phyloP scores from a whole-genome alignment of 2,113 vertebrate genomes.

The Connochaetes taurinus region DNA sequence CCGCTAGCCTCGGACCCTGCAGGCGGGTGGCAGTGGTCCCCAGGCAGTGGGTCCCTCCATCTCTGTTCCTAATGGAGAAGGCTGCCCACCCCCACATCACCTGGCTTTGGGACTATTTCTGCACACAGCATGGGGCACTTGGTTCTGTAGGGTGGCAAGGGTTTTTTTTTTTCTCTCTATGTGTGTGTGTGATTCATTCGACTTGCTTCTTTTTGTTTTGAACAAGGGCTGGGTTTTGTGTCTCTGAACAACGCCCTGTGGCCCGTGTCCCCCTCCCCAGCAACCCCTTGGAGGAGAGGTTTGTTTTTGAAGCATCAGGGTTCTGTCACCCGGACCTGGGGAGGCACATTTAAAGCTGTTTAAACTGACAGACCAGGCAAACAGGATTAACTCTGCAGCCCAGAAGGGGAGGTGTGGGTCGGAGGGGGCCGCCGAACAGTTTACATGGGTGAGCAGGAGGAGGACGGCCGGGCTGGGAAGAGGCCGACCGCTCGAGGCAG shows the following conservation, averaged over 20 bases:
- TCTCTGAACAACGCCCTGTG: constrained; percentile 58
- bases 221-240: constrained; percentile 42
- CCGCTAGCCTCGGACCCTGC: background rate
- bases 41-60: background rate
- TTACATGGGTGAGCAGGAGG: constrained; percentile 76
- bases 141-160: background rate
- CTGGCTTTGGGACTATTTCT: background rate
- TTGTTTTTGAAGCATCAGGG: constrained; percentile 57
- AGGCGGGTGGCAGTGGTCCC: background rate
- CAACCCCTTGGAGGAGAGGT: constrained; percentile 53
- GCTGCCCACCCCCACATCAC: background rate
- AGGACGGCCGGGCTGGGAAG: constrained; percentile 60
- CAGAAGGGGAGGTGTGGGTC: constrained; percentile 71
- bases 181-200: background rate
- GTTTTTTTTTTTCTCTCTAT: background rate
- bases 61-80: background rate
- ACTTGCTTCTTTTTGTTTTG: constrained; percentile 4
- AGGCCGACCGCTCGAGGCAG: constrained; percentile 71
- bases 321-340: constrained; percentile 67
- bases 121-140: background rate
- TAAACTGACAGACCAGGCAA: constrained; percentile 84
- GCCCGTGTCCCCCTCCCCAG: background rate
- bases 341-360: constrained; percentile 88
- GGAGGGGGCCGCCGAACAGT: constrained; percentile 51
- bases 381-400: constrained; percentile 82